Evolutionary conservation across 2,888 invertebrate species (phyloP), one percentile per base, ranked within the genome.

Genomic region (Hyles lineata): DNA sequence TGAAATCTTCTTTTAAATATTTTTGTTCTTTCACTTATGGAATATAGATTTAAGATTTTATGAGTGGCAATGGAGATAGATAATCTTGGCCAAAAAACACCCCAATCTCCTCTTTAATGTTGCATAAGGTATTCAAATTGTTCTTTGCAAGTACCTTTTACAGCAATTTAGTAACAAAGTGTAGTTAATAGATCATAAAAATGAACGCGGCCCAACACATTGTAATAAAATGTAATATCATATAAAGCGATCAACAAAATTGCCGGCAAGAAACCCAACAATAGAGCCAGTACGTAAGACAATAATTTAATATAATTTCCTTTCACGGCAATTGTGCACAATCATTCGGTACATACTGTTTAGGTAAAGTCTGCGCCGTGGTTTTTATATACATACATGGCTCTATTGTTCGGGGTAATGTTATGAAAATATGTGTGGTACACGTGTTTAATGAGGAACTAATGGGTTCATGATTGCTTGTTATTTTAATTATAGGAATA

Each of bases 221-320:
- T 67, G 50, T 67, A 67, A 72, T 74, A 72, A 74, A 76, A 76
- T 73, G 75, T 72, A 25, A 70, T 81, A 82, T 81, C 79, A 79
- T 78, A 77, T 72, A 72, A 67, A 77, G 70, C 75, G 77, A 79
- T 79, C 78, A 71, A 76, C 69, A 77, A 70, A 79, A 80, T 78
- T 76, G 76, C 71, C 59, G 67, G 50, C 74, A 80, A 82, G 81
- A 80, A 80, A 79, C 78, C 23, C 76, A 74, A 87, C 87, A 87
- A 87, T 87, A 80, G 79, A 79, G 75, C 72, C 81, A 75, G 78
- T 70, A 74, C 73, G 77, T 83, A 84, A 88, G 85, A 88, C 85
- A 88, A 87, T 90, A 90, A 90, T 90, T 90, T 85, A 83, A 82
- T 85, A 85, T 88, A 87, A 90, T 90, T 91, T 90, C 87, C 90